Conservation (phyloP, 1,140 invertebrate genomes). For the Musca vetustissima region DNA sequence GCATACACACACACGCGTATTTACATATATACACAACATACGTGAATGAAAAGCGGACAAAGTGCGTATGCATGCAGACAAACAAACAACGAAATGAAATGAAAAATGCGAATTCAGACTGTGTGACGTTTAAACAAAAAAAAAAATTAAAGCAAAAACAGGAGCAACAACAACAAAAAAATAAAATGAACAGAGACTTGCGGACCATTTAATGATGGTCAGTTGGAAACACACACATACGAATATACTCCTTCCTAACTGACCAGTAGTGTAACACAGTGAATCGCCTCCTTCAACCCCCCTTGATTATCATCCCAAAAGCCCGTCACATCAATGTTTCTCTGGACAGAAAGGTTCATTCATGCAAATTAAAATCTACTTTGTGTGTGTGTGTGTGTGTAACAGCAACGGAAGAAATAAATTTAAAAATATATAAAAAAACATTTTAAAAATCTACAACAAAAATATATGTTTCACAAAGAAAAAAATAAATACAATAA, state of each 20-base stretch:
- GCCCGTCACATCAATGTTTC: too few species aligned
- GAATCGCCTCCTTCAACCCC: too few species aligned
- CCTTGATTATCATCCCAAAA: too few species aligned
- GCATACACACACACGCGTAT: not conserved
- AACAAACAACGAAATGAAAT: not conserved
- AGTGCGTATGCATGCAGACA: conserved; percentile 5
- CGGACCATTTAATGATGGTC: not conserved
- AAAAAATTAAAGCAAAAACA: not conserved
- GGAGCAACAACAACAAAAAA: not conserved
- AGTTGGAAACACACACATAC: not conserved
- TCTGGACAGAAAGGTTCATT: conserved; percentile 5
- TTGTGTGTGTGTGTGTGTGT: not conserved
- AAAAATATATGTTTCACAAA: not conserved
- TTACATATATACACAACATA: too few species aligned
- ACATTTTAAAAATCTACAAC: conserved; percentile 18
- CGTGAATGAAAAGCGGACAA: not conserved
- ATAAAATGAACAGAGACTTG: not conserved
- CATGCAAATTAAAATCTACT: conserved; percentile 23
- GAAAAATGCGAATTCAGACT: too few species aligned
- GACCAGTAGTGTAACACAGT: too few species aligned
- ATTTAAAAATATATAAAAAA: conserved; percentile 22
- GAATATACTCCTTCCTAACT: too few species aligned
- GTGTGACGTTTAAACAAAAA: too few species aligned
- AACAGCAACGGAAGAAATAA: conserved; percentile 2
- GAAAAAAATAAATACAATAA: too few species aligned